These are phyloP conservation scores for Cavia aperea DNA, from an alignment of 2,113 vertebrate genomes.

Conservation along the genomic window DNA sequence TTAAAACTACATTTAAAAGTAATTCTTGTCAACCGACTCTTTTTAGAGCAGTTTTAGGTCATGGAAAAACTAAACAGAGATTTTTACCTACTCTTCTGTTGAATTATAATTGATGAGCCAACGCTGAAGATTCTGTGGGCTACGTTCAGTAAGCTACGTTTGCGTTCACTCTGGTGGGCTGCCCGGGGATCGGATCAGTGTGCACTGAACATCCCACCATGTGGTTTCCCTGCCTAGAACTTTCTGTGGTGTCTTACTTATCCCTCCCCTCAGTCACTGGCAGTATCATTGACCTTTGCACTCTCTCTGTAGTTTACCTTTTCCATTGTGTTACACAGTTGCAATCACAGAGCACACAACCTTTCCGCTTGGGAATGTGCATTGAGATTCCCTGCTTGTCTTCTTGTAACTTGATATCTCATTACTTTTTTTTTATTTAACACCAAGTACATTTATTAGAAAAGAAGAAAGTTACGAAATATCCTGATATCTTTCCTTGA, in stretches of 20 bases:
- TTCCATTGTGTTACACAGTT: background rate
- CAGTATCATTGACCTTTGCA: background rate
- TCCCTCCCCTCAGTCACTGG: fast-evolving
- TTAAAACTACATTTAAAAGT: constrained; percentile 11
- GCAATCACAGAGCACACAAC: fast-evolving
- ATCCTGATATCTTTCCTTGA: no score
- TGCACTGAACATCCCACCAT: fast-evolving
- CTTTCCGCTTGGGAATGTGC: background rate
- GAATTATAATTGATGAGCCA: no score
- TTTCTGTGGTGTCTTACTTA: fast-evolving
- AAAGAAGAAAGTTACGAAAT: no score
- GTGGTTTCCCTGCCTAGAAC: background rate
- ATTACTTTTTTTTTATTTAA: no score
- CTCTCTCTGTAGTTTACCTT: background rate
- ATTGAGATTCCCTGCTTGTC: background rate
- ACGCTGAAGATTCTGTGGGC: fast-evolving
- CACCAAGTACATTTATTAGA: no score
- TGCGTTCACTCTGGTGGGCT: background rate
- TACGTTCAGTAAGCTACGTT: background rate
- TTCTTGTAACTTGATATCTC: background rate
- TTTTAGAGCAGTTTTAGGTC: background rate
- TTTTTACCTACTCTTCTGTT: background rate
- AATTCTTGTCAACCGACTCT: background rate
- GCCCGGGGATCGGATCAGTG: background rate
- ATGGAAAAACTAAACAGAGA: background rate